Percentiles rank a stretch among this genome's conserved stretches.
Evolutionary conservation across 1,140 invertebrate species (phyloP).

Genomic region (Caenorhabditis latens): DNA sequence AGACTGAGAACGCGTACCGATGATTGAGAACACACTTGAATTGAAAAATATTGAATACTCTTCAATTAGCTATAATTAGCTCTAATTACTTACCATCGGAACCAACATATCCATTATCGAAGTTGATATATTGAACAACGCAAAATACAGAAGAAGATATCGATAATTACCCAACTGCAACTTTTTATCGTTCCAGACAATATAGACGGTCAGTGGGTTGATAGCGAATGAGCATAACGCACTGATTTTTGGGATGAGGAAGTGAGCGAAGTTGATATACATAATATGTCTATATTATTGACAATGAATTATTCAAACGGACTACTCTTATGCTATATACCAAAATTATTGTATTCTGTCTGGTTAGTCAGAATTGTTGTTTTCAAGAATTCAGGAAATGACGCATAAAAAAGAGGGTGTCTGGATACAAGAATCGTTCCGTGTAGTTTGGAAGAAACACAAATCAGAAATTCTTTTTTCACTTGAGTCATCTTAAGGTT

Average conservation of each 20-base stretch:
- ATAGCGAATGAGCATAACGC: neutral
- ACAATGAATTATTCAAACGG: no score
- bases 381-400: no score
- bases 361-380: no score
- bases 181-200: slow-evolving; percentile 17
- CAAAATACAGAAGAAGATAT: slow-evolving; percentile 12
- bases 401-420: no score
- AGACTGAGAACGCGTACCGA: slow-evolving; percentile 1
- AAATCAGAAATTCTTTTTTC: no score
- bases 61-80: no score
- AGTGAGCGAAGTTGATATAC: slow-evolving; percentile 14
- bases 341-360: no score
- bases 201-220: neutral
- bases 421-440: no score
- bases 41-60: neutral
- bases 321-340: no score
- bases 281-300: no score
- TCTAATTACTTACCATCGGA: neutral
- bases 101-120: slow-evolving; percentile 14
- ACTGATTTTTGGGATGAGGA: neutral
- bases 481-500: no score
- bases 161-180: neutral
- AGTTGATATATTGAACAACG: neutral
- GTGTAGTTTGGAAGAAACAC: no score
- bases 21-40: neutral